Percentiles rank a stretch among this genome's conserved stretches.
These are phyloP conservation scores for Eriocheir sinensis DNA, from an alignment of 1,140 invertebrate species.

Conservation along the genomic window DNA sequence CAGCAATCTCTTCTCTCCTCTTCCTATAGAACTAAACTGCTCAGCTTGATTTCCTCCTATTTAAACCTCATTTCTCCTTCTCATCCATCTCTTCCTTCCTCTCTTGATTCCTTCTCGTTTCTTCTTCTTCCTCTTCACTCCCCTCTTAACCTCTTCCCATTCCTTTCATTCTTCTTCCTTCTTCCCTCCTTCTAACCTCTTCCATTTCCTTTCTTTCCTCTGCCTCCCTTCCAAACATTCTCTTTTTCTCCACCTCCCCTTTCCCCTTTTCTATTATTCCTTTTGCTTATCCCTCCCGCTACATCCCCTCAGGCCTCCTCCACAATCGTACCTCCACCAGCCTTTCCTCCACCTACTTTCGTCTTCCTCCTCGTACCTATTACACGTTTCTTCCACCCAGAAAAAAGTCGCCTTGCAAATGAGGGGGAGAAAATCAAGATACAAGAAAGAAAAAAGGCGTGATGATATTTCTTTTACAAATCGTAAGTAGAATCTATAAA, in stretches of 20 bases:
- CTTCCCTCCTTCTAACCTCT: neutral
- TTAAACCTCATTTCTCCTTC: neutral
- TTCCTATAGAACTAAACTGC: neutral
- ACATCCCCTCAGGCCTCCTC: neutral
- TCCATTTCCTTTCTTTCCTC: no score
- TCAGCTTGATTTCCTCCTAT: neutral
- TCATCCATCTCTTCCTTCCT: neutral
- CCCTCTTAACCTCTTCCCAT: neutral
- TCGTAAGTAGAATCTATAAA: no score
- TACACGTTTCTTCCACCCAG: no score
- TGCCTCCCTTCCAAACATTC: neutral
- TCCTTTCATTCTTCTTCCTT: neutral
- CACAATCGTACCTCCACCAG: neutral
- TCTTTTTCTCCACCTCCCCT: neutral
- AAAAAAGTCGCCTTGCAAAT: no score
- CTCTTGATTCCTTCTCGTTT: neutral
- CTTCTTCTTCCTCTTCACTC: neutral
- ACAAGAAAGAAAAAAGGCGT: no score
- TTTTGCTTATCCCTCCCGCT: neutral
- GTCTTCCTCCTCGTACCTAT: no score
- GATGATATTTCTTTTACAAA: no score
- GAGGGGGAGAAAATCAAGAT: no score
- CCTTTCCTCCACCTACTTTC: no score
- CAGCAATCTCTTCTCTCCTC: neutral
- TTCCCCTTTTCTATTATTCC: neutral